phyloP scores from a whole-genome alignment of 2,113 vertebrate genomes.

The Silurus asotus region DNA sequence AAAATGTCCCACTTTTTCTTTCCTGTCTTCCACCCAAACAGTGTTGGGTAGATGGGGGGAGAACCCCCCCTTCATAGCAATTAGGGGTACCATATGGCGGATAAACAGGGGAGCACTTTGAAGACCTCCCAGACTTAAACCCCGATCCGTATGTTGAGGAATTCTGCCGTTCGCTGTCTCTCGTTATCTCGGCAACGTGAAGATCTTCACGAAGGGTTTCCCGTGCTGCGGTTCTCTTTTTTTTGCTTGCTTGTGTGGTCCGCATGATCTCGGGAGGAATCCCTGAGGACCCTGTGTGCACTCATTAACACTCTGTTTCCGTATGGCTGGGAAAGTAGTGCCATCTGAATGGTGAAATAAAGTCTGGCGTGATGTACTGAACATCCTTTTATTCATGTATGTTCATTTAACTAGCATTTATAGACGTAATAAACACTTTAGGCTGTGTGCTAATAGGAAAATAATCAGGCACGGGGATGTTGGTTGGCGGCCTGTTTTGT shows the following conservation, averaged over 20 bases:
- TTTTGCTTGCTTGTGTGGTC: conserved; percentile 41
- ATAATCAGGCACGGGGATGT: neutral
- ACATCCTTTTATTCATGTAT: neutral
- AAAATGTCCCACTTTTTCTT: conserved; percentile 50
- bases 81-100: conserved; percentile 78
- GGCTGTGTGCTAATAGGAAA: neutral
- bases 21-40: conserved; percentile 55
- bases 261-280: neutral
- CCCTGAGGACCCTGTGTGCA: neutral
- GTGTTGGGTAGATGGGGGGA: conserved; percentile 43
- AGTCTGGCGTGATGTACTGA: neutral
- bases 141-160: conserved; percentile 74
- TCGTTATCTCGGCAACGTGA: conserved; percentile 63
- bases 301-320: neutral
- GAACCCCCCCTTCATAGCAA: conserved; percentile 55
- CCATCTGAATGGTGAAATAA: neutral
- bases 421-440: neutral
- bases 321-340: neutral
- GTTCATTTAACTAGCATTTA: no score
- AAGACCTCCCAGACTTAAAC: conserved; percentile 70
- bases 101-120: conserved; percentile 65
- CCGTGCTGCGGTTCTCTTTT: conserved; percentile 49
- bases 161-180: conserved; percentile 67
- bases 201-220: conserved; percentile 50
- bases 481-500: neutral